Conservation (phyloP, 2,888 invertebrate genomes). For the Synergus gifuensis region DNA sequence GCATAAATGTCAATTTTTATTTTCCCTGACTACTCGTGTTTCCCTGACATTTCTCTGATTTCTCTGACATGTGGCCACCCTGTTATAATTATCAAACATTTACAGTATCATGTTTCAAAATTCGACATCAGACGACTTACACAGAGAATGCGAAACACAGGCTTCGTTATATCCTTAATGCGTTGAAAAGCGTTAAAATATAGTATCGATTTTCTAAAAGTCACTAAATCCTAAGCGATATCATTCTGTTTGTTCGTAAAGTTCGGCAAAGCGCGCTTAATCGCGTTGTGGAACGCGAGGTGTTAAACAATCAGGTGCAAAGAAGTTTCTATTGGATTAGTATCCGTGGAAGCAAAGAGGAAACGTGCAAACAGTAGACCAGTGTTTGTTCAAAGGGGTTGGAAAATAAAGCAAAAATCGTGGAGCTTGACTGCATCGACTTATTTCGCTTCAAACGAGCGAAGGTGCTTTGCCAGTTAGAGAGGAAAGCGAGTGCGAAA, state of each 20-base stretch:
- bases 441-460: constrained; percentile 42
- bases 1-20: too few relatives aligned
- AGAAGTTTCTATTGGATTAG: constrained; percentile 59
- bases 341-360: constrained; percentile 52
- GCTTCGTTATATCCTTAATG: constrained; percentile 9
- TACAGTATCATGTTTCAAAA: neutral
- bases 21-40: too few relatives aligned
- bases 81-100: neutral
- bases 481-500: constrained; percentile 37
- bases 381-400: constrained; percentile 51
- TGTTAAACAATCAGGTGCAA: constrained; percentile 55
- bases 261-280: constrained; percentile 51
- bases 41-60: too few relatives aligned
- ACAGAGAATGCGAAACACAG: neutral
- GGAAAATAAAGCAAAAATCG: constrained; percentile 54
- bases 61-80: too few relatives aligned
- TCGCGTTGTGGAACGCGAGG: constrained; percentile 50
- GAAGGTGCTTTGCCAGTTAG: constrained; percentile 38
- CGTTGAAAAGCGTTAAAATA: constrained; percentile 24
- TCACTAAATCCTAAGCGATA: constrained; percentile 40
- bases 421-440: constrained; percentile 45
- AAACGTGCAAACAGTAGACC: constrained; percentile 50
- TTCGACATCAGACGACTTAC: neutral
- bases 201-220: constrained; percentile 28
- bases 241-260: constrained; percentile 40